Evolutionary conservation across 1,140 invertebrate species (phyloP).

Genomic region (Diabrotica virgifera): DNA sequence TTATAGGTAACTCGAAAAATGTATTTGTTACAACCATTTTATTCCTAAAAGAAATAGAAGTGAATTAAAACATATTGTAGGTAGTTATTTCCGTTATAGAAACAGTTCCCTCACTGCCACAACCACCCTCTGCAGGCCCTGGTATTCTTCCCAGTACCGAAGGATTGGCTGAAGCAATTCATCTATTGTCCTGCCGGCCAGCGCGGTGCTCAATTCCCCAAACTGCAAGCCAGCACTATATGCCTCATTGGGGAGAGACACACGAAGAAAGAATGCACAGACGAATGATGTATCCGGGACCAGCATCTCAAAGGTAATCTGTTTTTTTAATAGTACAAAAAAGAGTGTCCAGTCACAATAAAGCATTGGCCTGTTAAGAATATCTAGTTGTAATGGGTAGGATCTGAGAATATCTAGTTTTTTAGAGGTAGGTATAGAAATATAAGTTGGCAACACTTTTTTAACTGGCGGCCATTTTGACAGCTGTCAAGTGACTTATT

Average conservation of each 20-base stretch:
- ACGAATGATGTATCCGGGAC: constrained; percentile 41
- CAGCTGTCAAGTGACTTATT: too few species aligned
- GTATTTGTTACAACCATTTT: background rate
- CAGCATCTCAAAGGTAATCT: constrained; percentile 35
- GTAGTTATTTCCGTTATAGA: constrained; percentile 45
- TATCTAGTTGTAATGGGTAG: too few species aligned
- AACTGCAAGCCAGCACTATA: constrained; percentile 36
- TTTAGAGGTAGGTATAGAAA: too few species aligned
- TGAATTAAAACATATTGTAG: background rate
- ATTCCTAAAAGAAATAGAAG: background rate
- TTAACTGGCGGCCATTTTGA: too few species aligned
- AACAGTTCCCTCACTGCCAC: constrained; percentile 42
- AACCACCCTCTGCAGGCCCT: constrained; percentile 41
- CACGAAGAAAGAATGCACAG: constrained; percentile 46
- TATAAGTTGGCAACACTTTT: too few species aligned
- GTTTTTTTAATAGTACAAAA: background rate
- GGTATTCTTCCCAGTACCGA: constrained; percentile 57
- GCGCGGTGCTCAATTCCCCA: constrained; percentile 41
- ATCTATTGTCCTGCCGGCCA: constrained; percentile 59
- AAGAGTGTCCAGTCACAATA: background rate
- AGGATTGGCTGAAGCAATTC: constrained; percentile 65
- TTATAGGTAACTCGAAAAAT: too few species aligned
- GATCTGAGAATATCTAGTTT: too few species aligned
- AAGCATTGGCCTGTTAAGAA: background rate
- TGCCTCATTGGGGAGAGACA: constrained; percentile 39